These are phyloP conservation scores for Odontomyia ornata DNA, from an alignment of 2,888 invertebrate species.

Conservation along the genomic window DNA sequence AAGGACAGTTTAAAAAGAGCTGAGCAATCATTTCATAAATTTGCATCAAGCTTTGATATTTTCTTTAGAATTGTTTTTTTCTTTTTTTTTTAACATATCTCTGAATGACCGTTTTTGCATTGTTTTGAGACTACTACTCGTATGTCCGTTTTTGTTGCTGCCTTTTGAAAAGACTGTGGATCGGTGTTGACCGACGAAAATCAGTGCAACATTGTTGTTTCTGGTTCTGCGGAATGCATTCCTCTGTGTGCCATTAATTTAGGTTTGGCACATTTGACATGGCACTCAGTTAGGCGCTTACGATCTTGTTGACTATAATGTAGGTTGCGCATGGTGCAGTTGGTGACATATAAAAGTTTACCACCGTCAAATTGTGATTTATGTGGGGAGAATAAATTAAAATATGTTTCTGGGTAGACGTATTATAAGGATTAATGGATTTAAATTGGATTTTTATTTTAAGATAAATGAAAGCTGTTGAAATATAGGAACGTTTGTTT, in stretches of 20 bases:
- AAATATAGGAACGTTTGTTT: no score
- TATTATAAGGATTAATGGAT: neutral
- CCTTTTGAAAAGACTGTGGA: neutral
- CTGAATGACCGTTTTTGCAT: neutral
- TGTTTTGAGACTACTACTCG: neutral
- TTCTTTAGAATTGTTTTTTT: no score
- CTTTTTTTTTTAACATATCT: no score
- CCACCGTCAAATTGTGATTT: neutral
- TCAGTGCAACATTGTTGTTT: conserved; percentile 31
- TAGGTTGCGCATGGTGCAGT: neutral
- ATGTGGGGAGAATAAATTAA: no score
- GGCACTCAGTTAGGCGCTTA: neutral
- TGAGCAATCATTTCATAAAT: no score
- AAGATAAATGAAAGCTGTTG: neutral
- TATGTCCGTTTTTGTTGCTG: neutral
- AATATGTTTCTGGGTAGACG: no score
- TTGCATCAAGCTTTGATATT: no score
- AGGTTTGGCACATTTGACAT: conserved; percentile 25
- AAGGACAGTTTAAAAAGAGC: no score
- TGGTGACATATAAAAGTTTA: no score
- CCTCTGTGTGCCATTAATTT: conserved; percentile 20
- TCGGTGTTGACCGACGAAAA: neutral
- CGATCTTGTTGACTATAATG: neutral
- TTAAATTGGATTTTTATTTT: neutral
- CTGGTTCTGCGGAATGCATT: neutral